These are phyloP conservation scores for Trinorchestia longiramus DNA, from an alignment of 1,140 invertebrate species.

Conservation along the genomic window DNA sequence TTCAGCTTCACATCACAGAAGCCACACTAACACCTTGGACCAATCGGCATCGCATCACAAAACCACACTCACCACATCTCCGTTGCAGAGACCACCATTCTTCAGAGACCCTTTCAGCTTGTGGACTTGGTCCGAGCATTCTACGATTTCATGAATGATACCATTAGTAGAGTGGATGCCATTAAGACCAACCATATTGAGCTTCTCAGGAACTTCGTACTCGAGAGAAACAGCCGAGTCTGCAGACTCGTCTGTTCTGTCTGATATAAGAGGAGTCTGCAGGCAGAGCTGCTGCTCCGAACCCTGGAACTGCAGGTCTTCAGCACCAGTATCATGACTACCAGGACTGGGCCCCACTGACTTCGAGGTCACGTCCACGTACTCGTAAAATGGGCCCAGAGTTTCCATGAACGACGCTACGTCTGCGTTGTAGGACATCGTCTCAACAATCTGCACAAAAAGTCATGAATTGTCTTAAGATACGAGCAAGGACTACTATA, in stretches of 20 bases:
- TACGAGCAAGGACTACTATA: no score
- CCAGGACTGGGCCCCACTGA: not conserved
- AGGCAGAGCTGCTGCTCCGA: not conserved
- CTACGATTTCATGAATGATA: not conserved
- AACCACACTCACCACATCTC: conserved; percentile 1
- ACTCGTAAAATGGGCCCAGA: conserved; percentile 54
- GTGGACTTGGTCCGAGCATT: not conserved
- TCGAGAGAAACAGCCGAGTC: not conserved
- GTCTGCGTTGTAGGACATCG: conserved; percentile 52
- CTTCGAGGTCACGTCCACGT: conserved; percentile 46
- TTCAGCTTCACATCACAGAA: no score
- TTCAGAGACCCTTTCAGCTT: not conserved
- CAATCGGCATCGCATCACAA: not conserved
- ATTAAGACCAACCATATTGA: not conserved
- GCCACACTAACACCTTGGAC: no score
- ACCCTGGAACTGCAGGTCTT: not conserved
- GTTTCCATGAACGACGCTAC: conserved; percentile 54
- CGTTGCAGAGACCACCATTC: not conserved
- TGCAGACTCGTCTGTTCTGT: not conserved
- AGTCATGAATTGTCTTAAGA: no score
- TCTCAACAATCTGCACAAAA: conserved; percentile 56
- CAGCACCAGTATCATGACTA: not conserved
- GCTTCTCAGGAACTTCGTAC: not conserved
- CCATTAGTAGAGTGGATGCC: not conserved
- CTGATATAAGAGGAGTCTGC: not conserved